Conservation (phyloP, 2,797 vertebrate genomes). For the Molothrus ater region DNA sequence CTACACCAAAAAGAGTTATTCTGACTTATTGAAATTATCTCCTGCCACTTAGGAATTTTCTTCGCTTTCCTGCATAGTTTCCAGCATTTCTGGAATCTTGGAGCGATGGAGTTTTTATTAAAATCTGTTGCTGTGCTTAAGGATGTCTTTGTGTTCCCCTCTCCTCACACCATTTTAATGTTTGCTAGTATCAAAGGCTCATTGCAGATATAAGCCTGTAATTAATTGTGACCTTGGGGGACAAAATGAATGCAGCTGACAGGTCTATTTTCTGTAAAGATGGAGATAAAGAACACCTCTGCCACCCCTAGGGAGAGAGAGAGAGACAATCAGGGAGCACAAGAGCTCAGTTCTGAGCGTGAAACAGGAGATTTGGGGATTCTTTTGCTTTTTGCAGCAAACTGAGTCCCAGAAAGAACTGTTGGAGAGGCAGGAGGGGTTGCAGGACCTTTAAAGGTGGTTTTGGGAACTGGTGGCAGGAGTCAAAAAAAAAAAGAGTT, state of each 20-base stretch:
- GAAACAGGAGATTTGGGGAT: neutral
- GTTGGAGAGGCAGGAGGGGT: accelerated
- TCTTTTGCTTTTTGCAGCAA: neutral
- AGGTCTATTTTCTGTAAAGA: neutral
- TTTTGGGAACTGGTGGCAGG: neutral
- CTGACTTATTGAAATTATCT: neutral
- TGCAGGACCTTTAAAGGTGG: neutral
- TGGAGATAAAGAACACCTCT: neutral
- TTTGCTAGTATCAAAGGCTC: neutral
- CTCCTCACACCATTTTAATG: neutral
- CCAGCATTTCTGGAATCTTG: neutral
- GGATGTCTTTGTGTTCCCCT: accelerated
- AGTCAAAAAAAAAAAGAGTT: neutral
- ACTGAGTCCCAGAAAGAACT: neutral
- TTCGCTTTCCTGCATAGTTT: neutral
- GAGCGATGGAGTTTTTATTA: neutral
- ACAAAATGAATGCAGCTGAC: neutral
- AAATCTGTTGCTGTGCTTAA: neutral
- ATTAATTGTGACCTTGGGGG: neutral
- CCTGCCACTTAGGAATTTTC: neutral
- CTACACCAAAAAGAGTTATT: accelerated
- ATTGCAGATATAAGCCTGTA: neutral
- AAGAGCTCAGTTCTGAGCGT: neutral
- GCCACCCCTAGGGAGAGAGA: neutral
- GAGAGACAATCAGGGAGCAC: accelerated